phyloP scores from a whole-genome alignment of 2,797 vertebrate species.

The Pseudochirops corinnae region DNA sequence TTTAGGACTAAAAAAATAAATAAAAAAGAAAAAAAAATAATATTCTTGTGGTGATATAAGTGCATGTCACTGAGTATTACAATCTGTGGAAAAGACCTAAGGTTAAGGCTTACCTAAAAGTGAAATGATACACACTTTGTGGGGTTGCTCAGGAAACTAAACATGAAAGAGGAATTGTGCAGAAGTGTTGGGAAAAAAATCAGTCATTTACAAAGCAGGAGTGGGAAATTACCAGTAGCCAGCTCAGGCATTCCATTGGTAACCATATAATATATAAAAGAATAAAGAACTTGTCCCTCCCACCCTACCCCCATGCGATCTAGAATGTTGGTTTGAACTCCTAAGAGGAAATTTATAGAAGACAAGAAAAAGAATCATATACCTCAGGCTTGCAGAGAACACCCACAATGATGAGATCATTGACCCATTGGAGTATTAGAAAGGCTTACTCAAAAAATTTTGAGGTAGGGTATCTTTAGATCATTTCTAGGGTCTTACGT shows the following conservation, averaged over 20 bases:
- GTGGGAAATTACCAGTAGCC: neutral
- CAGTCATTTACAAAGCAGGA: neutral
- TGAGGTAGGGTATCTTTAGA: neutral
- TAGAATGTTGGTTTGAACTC: neutral
- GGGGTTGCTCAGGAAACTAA: neutral
- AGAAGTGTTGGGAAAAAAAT: neutral
- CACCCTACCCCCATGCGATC: no score
- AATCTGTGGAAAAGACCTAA: neutral
- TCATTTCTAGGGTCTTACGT: neutral
- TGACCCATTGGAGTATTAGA: neutral
- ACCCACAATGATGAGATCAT: neutral
- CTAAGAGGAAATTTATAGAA: neutral
- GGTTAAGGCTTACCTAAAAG: neutral
- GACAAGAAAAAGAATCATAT: neutral
- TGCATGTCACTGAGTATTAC: neutral
- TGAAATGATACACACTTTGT: neutral
- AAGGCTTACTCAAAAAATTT: neutral
- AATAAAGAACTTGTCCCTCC: neutral
- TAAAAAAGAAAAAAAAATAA: neutral
- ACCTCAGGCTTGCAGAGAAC: neutral
- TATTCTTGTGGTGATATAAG: neutral
- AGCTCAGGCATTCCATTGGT: neutral
- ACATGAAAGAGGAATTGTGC: neutral
- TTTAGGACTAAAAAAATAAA: no score
- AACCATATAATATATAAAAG: neutral